Evolutionary conservation across 2,888 invertebrate species (phyloP).

Genomic region (Sphinx pinastri): DNA sequence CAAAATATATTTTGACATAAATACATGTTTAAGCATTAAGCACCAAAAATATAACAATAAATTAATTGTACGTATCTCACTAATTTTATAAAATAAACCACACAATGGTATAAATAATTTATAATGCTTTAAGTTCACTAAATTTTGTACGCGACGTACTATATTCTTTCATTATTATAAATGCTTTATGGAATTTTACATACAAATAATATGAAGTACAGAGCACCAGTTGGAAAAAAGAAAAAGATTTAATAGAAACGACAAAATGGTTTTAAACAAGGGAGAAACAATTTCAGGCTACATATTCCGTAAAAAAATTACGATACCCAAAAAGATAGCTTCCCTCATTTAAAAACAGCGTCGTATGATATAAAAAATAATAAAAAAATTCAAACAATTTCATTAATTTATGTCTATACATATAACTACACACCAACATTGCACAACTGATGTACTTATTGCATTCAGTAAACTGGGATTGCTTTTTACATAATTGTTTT

Average conservation of each 20-base stretch:
- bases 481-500: slow-evolving; percentile 48
- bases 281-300: slow-evolving; percentile 26
- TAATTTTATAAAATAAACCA: slow-evolving; percentile 32
- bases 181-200: slow-evolving; percentile 69
- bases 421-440: slow-evolving; percentile 50
- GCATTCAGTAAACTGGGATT: slow-evolving; percentile 48
- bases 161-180: slow-evolving; percentile 47
- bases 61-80: slow-evolving; percentile 32
- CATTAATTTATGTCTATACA: slow-evolving; percentile 39
- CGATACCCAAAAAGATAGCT: background rate
- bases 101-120: slow-evolving; percentile 26
- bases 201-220: slow-evolving; percentile 44
- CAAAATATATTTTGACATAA: background rate
- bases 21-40: background rate
- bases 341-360: slow-evolving; percentile 20
- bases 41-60: slow-evolving; percentile 30
- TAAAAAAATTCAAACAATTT: slow-evolving; percentile 29
- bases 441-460: slow-evolving; percentile 68
- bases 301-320: background rate
- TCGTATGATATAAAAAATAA: slow-evolving; percentile 35
- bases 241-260: slow-evolving; percentile 30
- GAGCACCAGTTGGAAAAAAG: slow-evolving; percentile 64
- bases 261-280: slow-evolving; percentile 20
- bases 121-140: slow-evolving; percentile 20
- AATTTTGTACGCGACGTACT: slow-evolving; percentile 17